Evolutionary conservation across 2,888 invertebrate species (phyloP).

Genomic region (Halictus ligatus): DNA sequence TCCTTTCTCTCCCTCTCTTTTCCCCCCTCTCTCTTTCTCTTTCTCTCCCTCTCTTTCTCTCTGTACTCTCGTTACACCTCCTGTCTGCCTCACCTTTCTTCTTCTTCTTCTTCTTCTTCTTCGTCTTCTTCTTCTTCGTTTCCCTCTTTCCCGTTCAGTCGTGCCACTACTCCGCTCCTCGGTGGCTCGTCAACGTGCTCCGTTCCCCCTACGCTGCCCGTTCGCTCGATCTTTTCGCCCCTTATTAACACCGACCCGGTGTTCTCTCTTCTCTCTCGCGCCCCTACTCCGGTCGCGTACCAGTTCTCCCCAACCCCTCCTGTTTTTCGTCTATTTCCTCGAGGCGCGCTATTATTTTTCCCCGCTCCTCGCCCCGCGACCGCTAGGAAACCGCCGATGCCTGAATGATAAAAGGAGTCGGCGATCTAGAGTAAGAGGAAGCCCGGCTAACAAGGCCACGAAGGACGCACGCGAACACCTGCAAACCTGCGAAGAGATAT

Average conservation of each 20-base stretch:
- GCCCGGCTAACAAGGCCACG: constrained; percentile 49
- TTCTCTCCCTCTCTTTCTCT: not conserved
- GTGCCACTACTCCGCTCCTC: not conserved
- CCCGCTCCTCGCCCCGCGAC: not conserved
- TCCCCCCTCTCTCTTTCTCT: not conserved
- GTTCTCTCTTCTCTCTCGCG: not conserved
- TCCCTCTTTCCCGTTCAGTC: not conserved
- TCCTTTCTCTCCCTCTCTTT: not conserved
- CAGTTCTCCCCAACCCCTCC: not conserved
- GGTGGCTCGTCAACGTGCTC: constrained; percentile 15
- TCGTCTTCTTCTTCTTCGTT: not conserved
- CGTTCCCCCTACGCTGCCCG: not conserved
- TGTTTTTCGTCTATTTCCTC: not conserved
- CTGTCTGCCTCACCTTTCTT: constrained; percentile 5
- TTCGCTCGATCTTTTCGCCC: constrained; percentile 16
- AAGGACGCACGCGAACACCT: constrained; percentile 65
- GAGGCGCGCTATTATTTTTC: constrained; percentile 16
- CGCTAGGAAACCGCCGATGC: not conserved
- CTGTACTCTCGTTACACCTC: not conserved
- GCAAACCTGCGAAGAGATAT: constrained; percentile 61
- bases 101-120: not conserved
- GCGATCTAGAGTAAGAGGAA: constrained; percentile 38
- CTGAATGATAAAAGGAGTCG: constrained; percentile 16
- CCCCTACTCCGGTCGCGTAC: not conserved
- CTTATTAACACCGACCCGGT: constrained; percentile 14